A percentile compares a stretch with the other conserved stretches of the same genome.
phyloP scores from a whole-genome alignment of 2,797 vertebrate genomes.

The Pipistrellus pygmaeus region DNA sequence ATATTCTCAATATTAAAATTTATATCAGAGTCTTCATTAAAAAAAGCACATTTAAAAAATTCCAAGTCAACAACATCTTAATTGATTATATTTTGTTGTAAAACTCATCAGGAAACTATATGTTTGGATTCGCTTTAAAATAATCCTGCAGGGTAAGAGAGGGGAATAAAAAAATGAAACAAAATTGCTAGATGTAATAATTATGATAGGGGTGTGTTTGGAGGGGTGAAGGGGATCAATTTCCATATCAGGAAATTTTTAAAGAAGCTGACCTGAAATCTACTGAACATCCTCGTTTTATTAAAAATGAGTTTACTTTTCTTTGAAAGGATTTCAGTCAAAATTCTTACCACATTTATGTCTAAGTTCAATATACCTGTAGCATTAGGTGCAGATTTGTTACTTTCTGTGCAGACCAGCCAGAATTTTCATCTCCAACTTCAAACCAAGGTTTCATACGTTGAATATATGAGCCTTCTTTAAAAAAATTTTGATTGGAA shows the following conservation, averaged over 20 bases:
- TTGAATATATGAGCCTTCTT: slow-evolving; percentile 99
- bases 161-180: background rate
- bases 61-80: background rate
- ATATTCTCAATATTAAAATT: slow-evolving; percentile 38
- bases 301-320: slow-evolving; percentile 24
- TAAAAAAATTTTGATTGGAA: slow-evolving; percentile 99
- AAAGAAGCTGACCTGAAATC: background rate
- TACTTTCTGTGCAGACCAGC: slow-evolving; percentile 99
- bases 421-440: slow-evolving; percentile 97
- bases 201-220: background rate
- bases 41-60: slow-evolving; percentile 50
- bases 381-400: slow-evolving; percentile 99
- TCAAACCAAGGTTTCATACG: slow-evolving; percentile 99
- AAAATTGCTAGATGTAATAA: background rate
- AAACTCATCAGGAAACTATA: slow-evolving; percentile 5
- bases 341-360: background rate
- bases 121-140: slow-evolving; percentile 31
- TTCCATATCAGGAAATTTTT: background rate
- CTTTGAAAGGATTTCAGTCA: background rate
- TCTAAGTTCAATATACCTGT: slow-evolving; percentile 89
- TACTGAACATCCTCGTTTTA: slow-evolving; percentile 12
- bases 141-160: background rate
- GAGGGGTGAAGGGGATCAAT: background rate
- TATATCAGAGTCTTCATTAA: background rate
- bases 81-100: background rate